Base-by-base conservation (phyloP, 2,113 vertebrate genomes). In the Myiozetetes cayanensis region DNA sequence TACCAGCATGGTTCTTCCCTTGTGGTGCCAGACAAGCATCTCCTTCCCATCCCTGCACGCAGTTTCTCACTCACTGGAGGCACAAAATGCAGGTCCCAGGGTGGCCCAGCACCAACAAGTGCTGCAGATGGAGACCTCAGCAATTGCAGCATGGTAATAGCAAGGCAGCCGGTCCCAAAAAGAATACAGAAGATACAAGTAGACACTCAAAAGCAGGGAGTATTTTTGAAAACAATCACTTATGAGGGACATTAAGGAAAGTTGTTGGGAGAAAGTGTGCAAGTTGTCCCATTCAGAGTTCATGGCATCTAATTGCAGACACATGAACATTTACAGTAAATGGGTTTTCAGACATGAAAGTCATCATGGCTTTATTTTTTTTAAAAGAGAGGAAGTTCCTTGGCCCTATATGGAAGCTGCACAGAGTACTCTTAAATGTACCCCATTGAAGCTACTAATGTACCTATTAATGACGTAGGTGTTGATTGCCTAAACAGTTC, bases 81-180 rank as follows among this genome's bases (percentile, higher is more conserved):
- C 59, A 84, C 37, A 88, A 74, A 81, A 74, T 11, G 8, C 44
- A 50, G 55, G 25, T 76, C 30, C 24, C 19, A 21, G 14, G 5
- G 10, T 80, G 28, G 44, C n/a, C 62, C 46, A 43, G 43, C 68
- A 62, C 15, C 50, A 53, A 43, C 14, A 30, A 0, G 0, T 8
- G 20, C 63, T 58, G 55, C 3, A 2, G 47, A n/a, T 31, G 53
- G 18, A 11, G 23, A 55, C 22, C 25, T 93, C 62, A 66, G 63
- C 25, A 76, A 58, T 33, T 1, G 5, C 43, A 47, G 39, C 14
- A 12, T 9, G 8, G 33, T 35, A 28, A n/a, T 4, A 77, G 35
- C 15, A 87, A 44, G 31, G 58, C 47, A 52, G 24, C 33, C 44
- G 76, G 15, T 72, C 44, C 28, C 58, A 87, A 63, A 85, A 14